A percentile compares a stretch with the other conserved stretches of the same genome.
phyloP scores from a whole-genome alignment of 2,113 vertebrate species.

The Leptosomus discolor region DNA sequence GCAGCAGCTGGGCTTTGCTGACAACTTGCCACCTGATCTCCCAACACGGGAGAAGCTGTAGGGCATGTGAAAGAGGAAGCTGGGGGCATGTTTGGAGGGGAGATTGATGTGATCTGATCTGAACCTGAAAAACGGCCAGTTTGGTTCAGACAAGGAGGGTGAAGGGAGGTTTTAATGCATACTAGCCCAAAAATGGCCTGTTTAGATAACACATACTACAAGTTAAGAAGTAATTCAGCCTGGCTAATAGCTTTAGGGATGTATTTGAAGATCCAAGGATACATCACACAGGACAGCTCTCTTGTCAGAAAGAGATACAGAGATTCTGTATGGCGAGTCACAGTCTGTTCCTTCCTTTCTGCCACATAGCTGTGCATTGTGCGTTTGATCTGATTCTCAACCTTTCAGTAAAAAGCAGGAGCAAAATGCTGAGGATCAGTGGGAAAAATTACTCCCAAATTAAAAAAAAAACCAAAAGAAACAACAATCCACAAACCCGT shows the following conservation, averaged over 20 bases:
- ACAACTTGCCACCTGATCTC: slow-evolving; percentile 57
- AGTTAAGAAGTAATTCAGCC: not conserved
- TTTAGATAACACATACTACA: not conserved
- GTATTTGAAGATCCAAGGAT: not conserved
- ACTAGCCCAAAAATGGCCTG: not conserved
- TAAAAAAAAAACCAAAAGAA: too few species aligned
- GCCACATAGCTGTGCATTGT: not conserved
- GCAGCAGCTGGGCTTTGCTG: slow-evolving; percentile 39
- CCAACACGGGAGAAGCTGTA: not conserved
- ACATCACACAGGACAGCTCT: not conserved
- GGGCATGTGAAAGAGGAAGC: slow-evolving; percentile 4
- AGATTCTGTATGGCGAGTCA: not conserved
- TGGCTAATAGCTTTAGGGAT: slow-evolving; percentile 15
- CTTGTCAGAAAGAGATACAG: not conserved
- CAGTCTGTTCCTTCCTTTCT: not conserved
- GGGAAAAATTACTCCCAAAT: not conserved
- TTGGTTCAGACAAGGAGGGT: not conserved
- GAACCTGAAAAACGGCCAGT: slow-evolving; percentile 40
- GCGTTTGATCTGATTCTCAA: not conserved
- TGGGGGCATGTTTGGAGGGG: slow-evolving; percentile 7
- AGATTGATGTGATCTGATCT: slow-evolving; percentile 36
- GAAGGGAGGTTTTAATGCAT: not conserved
- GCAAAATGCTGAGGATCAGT: not conserved
- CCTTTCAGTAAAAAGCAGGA: not conserved
- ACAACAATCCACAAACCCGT: not conserved